Evolutionary conservation across 2,888 invertebrate genomes (phyloP), one percentile per base, ranked within the genome.

Genomic region (Netelia virgata): DNA sequence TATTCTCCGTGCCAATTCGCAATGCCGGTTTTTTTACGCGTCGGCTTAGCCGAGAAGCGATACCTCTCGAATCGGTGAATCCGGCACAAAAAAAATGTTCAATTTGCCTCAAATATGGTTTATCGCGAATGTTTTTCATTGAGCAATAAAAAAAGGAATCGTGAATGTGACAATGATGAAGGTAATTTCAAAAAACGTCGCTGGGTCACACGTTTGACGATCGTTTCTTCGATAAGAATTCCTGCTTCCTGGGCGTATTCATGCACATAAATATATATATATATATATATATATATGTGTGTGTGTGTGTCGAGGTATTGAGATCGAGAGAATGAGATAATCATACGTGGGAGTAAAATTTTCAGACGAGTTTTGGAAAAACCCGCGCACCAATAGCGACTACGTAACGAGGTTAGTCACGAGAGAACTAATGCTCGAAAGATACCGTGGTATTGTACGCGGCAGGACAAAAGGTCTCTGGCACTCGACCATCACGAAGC

Each of bases 371-470:
- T 43, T 64, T 63, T 64, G 16, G 55, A 55, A 16, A 64, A 66
- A 23, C 28, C 20, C 14, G 11, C 5, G 64, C 20, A 9, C 41
- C 6, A 16, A 16, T 43, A 43, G 43, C 14, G 16, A 59, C 59
- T n/a, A 36, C 8, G 36, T 76, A 76, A 76, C 43, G 69, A 61
- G 28, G 9, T 18, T 28, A 50, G 78, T 78, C 78, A 78, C 70
- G 78, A n/a, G 41, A 47, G 14, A 78, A 78, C 50, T 61, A 64
- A 78, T 63, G 61, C n/a, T 36, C 41, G 55, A 63, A n/a, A 20
- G 50, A 73, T 72, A 72, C 47, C 64, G 47, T 10, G 47, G 28
- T 66, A 28, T 64, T 47, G 23, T 72, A 16, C 16, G 16, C 16
- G 61, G 57, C 63, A 64, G 41, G 18, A 16, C 41, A 61, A 73